phyloP scores from a whole-genome alignment of 37 sponge, comb jelly and placozoan genomes.

The Lycopodina hypogea region DNA sequence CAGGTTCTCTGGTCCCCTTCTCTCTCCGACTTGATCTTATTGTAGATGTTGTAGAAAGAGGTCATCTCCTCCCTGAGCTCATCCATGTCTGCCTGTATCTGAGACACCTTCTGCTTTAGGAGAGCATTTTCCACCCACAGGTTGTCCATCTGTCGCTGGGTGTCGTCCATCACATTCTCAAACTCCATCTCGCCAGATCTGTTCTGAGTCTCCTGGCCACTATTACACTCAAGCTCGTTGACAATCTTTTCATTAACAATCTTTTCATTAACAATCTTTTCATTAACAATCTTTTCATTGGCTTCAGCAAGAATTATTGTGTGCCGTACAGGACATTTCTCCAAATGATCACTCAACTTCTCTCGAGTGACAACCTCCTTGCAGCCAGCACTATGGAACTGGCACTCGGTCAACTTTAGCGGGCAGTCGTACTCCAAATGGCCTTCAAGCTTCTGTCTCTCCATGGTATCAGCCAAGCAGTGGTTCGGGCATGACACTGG shows the following conservation, averaged over 20 bases:
- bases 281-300: slow-evolving; percentile 22
- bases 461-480: slow-evolving; percentile 16
- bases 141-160: background rate
- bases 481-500: slow-evolving; percentile 33
- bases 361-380: slow-evolving; percentile 3
- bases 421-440: slow-evolving; percentile 32
- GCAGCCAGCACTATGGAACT: slow-evolving; percentile 37
- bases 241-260: background rate
- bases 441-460: slow-evolving; percentile 24
- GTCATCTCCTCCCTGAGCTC: background rate
- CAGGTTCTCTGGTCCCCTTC: too few relatives aligned
- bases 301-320: slow-evolving; percentile 10
- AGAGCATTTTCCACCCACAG: slow-evolving; percentile 11
- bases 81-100: background rate
- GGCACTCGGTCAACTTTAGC: slow-evolving; percentile 11
- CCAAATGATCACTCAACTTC: slow-evolving; percentile 26
- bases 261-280: slow-evolving; percentile 5
- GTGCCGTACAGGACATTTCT: slow-evolving; percentile 9
- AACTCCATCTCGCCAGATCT: background rate
- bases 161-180: background rate
- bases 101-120: slow-evolving; percentile 7
- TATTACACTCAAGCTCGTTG: background rate
- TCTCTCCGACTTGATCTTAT: too few relatives aligned
- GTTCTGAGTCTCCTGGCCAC: too few relatives aligned
- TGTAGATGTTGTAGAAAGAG: too few relatives aligned